Conservation (phyloP, 2,113 vertebrate genomes). For the Serilophus lunatus region DNA sequence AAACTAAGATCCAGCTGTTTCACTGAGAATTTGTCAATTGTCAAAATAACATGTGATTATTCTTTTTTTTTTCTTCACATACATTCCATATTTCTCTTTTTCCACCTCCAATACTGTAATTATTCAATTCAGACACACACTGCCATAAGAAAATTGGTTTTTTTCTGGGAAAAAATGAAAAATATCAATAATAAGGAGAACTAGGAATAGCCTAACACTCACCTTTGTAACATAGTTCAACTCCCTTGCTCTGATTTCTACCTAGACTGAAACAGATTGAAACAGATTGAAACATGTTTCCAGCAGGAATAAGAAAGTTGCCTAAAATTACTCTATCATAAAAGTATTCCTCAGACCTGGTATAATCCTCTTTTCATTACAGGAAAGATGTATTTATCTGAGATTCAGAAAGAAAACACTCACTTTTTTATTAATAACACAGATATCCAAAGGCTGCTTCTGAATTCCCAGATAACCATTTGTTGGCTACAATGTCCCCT, state of each 20-base stretch:
- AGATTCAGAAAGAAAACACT: background rate
- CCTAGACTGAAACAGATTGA: background rate
- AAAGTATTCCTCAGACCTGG: background rate
- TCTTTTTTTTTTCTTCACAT: background rate
- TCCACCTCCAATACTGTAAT: background rate
- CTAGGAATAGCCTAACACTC: background rate
- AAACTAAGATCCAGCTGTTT: background rate
- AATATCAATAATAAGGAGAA: background rate
- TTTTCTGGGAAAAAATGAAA: background rate
- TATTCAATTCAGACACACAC: background rate
- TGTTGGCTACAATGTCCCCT: background rate
- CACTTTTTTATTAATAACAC: background rate
- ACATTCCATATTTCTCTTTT: background rate
- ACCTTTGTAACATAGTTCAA: background rate
- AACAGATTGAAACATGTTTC: background rate
- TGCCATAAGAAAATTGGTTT: background rate
- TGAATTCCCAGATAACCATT: background rate
- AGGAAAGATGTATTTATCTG: background rate
- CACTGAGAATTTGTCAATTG: background rate
- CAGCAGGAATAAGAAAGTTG: background rate
- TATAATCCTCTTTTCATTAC: background rate
- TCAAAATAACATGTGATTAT: fast-evolving
- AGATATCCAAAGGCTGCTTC: background rate
- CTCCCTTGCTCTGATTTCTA: background rate
- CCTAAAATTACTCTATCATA: background rate